Evolutionary conservation across 2,113 vertebrate genomes (phyloP).

Genomic region (Centropristis striata): DNA sequence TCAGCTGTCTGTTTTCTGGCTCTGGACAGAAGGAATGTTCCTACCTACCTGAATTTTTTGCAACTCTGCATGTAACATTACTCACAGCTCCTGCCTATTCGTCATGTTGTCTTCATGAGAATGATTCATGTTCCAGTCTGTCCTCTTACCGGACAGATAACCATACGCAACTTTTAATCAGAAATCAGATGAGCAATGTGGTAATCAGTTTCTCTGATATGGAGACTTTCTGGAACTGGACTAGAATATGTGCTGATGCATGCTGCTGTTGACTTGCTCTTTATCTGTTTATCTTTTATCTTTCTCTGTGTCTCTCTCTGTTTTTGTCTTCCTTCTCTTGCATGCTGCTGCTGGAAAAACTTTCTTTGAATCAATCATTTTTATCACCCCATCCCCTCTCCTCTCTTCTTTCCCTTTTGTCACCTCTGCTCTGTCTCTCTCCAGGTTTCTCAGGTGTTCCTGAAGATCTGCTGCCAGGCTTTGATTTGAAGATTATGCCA

Average conservation of each 20-base stretch:
- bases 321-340: conserved; percentile 33
- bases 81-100: conserved; percentile 43
- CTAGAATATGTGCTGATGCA: conserved; percentile 42
- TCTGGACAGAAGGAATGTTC: conserved; percentile 1
- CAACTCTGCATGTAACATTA: conserved; percentile 41
- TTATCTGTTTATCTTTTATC: conserved; percentile 18
- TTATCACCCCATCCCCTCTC: conserved; percentile 27
- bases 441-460: conserved; percentile 96
- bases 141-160: conserved; percentile 15
- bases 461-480: conserved; percentile 96
- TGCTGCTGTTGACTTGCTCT: conserved; percentile 54
- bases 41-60: conserved; percentile 18
- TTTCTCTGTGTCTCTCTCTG: neutral
- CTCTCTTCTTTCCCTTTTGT: conserved; percentile 28
- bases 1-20: conserved; percentile 2
- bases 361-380: conserved; percentile 52
- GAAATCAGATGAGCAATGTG: conserved; percentile 15
- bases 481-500: conserved; percentile 99
- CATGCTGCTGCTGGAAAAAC: conserved; percentile 64
- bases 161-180: neutral
- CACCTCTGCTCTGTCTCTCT: conserved; percentile 72
- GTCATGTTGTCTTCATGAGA: conserved; percentile 27
- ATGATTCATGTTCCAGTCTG: conserved; percentile 32
- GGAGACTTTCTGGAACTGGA: conserved; percentile 25
- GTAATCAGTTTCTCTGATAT: conserved; percentile 25